Evolutionary conservation across 2,888 invertebrate genomes (phyloP).

Genomic region (Anoncus sp.): DNA sequence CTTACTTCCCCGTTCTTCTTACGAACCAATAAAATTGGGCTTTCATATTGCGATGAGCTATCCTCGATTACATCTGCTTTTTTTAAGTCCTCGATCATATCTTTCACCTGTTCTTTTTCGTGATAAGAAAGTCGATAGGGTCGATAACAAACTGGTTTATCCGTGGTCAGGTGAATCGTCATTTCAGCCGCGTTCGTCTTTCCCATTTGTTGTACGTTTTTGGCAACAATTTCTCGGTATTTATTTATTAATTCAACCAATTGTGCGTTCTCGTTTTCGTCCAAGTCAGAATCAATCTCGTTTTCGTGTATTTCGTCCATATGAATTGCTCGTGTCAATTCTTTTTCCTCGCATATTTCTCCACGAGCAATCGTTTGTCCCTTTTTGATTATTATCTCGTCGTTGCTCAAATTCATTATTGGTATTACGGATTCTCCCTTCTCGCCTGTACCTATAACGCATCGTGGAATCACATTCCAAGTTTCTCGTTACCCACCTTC

Average conservation of each 20-base stretch:
- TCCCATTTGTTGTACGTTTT: conserved; percentile 54
- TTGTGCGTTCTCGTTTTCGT: neutral
- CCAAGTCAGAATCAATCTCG: conserved; percentile 42
- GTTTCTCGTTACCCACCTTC: conserved; percentile 63
- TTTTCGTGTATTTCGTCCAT: conserved; percentile 20
- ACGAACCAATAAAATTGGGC: conserved; percentile 65
- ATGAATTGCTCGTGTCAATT: conserved; percentile 16
- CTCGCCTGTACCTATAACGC: conserved; percentile 56
- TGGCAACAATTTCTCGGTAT: conserved; percentile 33
- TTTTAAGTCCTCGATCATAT: conserved; percentile 48
- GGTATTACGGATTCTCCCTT: conserved; percentile 54
- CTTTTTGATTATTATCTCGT: conserved; percentile 26
- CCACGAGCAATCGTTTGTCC: conserved; percentile 43
- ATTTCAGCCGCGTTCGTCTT: conserved; percentile 62
- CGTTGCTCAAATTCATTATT: conserved; percentile 39
- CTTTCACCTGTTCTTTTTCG: conserved; percentile 64
- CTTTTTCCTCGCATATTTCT: conserved; percentile 31
- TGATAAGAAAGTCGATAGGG: conserved; percentile 69
- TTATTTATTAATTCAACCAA: conserved; percentile 31
- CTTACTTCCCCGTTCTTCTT: conserved; percentile 66
- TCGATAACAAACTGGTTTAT: conserved; percentile 66
- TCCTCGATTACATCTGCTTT: conserved; percentile 54
- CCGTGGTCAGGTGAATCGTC: conserved; percentile 65
- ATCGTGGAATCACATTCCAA: conserved; percentile 58
- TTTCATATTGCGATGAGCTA: conserved; percentile 56